A percentile compares a stretch with the other conserved stretches of the same genome.
Conservation (phyloP, 2,888 invertebrate genomes). For the Diplolepis rosae region DNA sequence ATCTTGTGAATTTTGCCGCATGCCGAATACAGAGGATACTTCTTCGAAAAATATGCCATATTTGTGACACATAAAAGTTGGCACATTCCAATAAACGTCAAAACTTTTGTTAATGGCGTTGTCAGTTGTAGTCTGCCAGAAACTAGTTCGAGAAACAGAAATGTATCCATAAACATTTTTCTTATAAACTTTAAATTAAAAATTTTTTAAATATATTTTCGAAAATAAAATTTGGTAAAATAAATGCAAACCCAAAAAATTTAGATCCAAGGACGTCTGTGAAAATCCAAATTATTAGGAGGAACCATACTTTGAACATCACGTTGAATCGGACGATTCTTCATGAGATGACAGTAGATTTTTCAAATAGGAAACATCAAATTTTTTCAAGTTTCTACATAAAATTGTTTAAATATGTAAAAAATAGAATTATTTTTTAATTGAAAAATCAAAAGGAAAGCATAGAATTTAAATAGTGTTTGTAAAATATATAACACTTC, state of each 20-base stretch:
- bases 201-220: neutral
- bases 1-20: slow-evolving; percentile 81
- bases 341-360: neutral
- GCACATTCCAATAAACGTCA: slow-evolving; percentile 85
- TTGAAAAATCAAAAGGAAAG: too few species aligned
- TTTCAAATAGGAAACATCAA: neutral
- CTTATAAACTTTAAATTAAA: neutral
- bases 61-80: slow-evolving; percentile 82
- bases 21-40: slow-evolving; percentile 77
- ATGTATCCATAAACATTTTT: neutral
- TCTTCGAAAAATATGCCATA: slow-evolving; percentile 79
- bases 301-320: slow-evolving; percentile 10
- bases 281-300: slow-evolving; percentile 3
- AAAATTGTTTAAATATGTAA: neutral
- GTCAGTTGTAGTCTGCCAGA: neutral
- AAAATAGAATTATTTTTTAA: too few species aligned
- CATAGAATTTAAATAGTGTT: too few species aligned
- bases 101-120: slow-evolving; percentile 62
- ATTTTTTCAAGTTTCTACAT: neutral
- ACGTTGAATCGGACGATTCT: slow-evolving; percentile 7
- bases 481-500: neutral
- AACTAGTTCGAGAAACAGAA: neutral
- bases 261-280: slow-evolving; percentile 7
- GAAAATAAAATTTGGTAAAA: neutral
- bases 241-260: slow-evolving; percentile 6